These are phyloP conservation scores for Phymatocera aterrima DNA, from an alignment of 2,888 invertebrate genomes.

Conservation along the genomic window DNA sequence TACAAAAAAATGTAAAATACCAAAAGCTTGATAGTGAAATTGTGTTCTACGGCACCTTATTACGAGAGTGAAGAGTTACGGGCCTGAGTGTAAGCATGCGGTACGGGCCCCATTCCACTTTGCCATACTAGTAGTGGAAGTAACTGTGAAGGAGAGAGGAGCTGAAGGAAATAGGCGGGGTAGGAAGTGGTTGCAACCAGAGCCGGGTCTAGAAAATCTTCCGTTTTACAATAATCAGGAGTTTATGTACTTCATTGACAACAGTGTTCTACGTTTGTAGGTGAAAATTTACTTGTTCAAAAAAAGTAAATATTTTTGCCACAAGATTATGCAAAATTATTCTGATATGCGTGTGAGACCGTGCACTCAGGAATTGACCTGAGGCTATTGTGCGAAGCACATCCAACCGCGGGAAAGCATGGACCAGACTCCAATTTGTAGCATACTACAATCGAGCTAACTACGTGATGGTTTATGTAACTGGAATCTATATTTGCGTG, in stretches of 20 bases:
- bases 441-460: slow-evolving; percentile 6
- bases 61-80: slow-evolving; percentile 70
- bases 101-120: slow-evolving; percentile 18
- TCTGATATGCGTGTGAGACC: not conserved
- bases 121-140: not conserved
- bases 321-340: not conserved
- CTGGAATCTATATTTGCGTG: not conserved
- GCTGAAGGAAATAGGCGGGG: not conserved
- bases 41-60: slow-evolving; percentile 73
- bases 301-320: not conserved
- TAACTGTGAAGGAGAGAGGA: slow-evolving; percentile 9
- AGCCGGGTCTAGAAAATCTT: slow-evolving; percentile 46
- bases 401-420: not conserved
- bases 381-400: not conserved
- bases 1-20: slow-evolving; percentile 61
- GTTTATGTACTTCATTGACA: not conserved
- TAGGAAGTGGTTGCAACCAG: slow-evolving; percentile 49
- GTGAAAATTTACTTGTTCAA: not conserved
- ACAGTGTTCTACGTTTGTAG: not conserved
- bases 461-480: not conserved
- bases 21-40: slow-evolving; percentile 70
- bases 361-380: not conserved
- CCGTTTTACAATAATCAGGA: not conserved
- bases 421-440: not conserved
- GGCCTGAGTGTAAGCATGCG: slow-evolving; percentile 47